These are phyloP conservation scores for Sialia sialis DNA, from an alignment of 2,113 vertebrate species.

Conservation along the genomic window DNA sequence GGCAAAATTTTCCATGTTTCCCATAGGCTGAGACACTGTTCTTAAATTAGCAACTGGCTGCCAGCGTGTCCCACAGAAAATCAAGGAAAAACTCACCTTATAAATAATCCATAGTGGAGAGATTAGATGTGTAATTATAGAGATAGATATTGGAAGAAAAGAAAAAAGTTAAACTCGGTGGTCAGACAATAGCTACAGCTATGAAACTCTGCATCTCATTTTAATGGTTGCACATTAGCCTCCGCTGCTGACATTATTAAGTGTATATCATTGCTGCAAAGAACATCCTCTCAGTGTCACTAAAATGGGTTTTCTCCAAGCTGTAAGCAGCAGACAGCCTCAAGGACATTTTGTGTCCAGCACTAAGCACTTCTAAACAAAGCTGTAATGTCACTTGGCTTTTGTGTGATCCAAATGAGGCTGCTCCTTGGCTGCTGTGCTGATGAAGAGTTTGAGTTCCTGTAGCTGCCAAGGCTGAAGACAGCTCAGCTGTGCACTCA, in stretches of 20 bases:
- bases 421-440: not conserved
- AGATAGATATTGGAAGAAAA: not conserved
- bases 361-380: not conserved
- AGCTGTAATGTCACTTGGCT: not conserved
- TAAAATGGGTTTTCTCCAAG: not conserved
- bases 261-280: not conserved
- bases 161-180: not conserved
- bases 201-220: not conserved
- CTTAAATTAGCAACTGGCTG: not conserved
- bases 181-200: not conserved
- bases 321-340: not conserved
- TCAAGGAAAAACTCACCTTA: not conserved
- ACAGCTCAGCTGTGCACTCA: not conserved
- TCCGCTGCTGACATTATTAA: not conserved
- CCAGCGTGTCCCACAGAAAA: not conserved
- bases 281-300: not conserved
- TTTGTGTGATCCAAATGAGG: not conserved
- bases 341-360: not conserved
- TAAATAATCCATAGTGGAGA: not conserved
- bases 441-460: not conserved
- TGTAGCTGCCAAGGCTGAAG: not conserved
- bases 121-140: not conserved
- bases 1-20: not conserved
- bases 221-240: not conserved
- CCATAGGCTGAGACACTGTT: not conserved